Conservation (phyloP, 2,888 invertebrate genomes). For the Drosophila algonquin region DNA sequence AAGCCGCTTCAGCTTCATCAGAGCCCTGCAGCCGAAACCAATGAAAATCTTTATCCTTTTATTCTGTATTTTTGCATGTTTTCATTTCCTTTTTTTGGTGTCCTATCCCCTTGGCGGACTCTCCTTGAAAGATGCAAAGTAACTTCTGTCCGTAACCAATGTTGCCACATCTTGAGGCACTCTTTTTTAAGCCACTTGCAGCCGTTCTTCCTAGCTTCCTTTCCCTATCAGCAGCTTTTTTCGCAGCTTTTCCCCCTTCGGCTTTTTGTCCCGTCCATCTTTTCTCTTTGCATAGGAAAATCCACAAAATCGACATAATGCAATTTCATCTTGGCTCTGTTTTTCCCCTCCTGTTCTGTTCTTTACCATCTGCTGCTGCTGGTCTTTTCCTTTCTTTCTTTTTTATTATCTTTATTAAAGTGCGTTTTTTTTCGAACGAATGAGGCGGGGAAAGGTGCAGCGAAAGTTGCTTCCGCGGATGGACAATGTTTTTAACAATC, state of each 20-base stretch:
- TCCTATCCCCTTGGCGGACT: slow-evolving; percentile 6
- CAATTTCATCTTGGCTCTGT: slow-evolving; percentile 65
- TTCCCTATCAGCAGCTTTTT: background rate
- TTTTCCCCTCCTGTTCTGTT: slow-evolving; percentile 25
- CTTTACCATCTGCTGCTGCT: slow-evolving; percentile 34
- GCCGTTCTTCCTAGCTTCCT: slow-evolving; percentile 27
- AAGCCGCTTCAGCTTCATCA: slow-evolving; percentile 33
- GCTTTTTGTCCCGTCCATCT: slow-evolving; percentile 16
- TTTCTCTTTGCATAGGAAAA: slow-evolving; percentile 53
- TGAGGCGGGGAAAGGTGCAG: background rate
- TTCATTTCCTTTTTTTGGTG: slow-evolving; percentile 9
- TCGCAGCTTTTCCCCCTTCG: slow-evolving; percentile 18
- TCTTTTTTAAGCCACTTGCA: slow-evolving; percentile 58
- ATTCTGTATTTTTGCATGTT: slow-evolving; percentile 23
- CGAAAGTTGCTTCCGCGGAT: background rate
- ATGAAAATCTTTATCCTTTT: slow-evolving; percentile 56
- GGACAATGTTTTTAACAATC: slow-evolving; percentile 18
- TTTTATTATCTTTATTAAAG: slow-evolving; percentile 38
- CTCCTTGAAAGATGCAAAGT: slow-evolving; percentile 45
- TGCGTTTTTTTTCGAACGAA: slow-evolving; percentile 19
- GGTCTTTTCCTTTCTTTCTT: slow-evolving; percentile 34
- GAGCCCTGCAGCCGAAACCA: slow-evolving; percentile 53
- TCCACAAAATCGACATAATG: slow-evolving; percentile 74
- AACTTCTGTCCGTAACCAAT: slow-evolving; percentile 50
- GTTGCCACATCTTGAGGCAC: slow-evolving; percentile 54